These are phyloP conservation scores for Laticauda colubrina DNA, from an alignment of 2,113 vertebrate genomes.

Conservation along the genomic window DNA sequence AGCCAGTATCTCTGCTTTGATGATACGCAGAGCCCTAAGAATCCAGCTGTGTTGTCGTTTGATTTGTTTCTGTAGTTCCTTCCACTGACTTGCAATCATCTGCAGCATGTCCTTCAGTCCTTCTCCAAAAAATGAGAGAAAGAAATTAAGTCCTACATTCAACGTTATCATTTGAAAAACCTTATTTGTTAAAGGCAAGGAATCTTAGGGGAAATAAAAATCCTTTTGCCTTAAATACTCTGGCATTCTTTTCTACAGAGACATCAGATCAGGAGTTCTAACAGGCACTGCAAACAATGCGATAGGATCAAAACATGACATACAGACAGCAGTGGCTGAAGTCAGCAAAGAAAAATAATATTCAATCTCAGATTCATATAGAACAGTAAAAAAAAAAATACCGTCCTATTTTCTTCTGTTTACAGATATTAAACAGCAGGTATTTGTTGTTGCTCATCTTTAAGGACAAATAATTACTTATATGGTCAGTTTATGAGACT, in stretches of 20 bases:
- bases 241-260: constrained; percentile 19
- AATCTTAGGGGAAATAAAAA: constrained; percentile 31
- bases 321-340: constrained; percentile 13
- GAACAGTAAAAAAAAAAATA: constrained; percentile 9
- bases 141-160: constrained; percentile 50
- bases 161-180: constrained; percentile 28
- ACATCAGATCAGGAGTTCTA: constrained; percentile 16
- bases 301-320: constrained; percentile 8
- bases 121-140: constrained; percentile 71
- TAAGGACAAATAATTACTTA: background rate
- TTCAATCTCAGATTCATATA: constrained; percentile 10
- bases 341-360: constrained; percentile 34
- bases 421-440: constrained; percentile 9
- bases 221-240: background rate
- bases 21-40: constrained; percentile 87
- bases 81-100: constrained; percentile 94
- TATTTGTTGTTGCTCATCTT: constrained; percentile 8
- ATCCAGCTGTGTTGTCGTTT: constrained; percentile 97
- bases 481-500: background rate
- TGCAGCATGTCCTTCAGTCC: constrained; percentile 92
- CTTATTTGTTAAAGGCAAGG: constrained; percentile 32
- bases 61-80: constrained; percentile 95
- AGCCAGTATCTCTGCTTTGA: constrained; percentile 90
- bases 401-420: background rate
- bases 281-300: background rate